Evolutionary conservation across 2,797 vertebrate genomes (phyloP), one percentile per base, ranked within the genome.

Genomic region (Poeciliopsis paucimaculata): DNA sequence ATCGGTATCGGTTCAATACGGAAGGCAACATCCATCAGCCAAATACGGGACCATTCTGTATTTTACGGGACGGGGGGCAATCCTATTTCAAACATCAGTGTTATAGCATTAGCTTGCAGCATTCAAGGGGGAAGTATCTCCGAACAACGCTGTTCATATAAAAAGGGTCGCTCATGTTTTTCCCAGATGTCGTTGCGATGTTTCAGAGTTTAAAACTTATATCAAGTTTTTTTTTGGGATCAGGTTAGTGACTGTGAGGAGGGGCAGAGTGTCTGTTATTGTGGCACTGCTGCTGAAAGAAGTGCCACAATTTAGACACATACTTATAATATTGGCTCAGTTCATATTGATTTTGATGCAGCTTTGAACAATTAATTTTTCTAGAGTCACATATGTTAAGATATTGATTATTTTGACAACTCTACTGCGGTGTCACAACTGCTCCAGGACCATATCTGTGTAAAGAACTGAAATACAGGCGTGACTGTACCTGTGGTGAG

Each of bases 401-500:
- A 12, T 55, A n/a, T 15, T 1, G 13, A 16, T 31, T 31, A 62
- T 16, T 34, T 62, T 28, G 57, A 7, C 60, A 9, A 34, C 60
- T 26, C 60, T 34, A 62, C 13, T 34, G 60, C 5, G 55, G 5
- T 15, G 55, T 62, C 60, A 34, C 10, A 68, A 41, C 36, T 51
- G 49, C 31, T 23, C 15, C 60, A 8, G 31, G 3, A 66, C 34
- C 9, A 23, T 66, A 39, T 66, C 34, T 20, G 62, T 39, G 62
- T 39, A 39, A 36, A 39, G 45, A 34, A 39, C 72, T 4, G 18
- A 36, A 36, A 23, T 5, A 12, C 46, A 49, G 12, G 10, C n/a
- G 66, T 45, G 68, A 71, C 11, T 71, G 68, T 87, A 99, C 98
- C 98, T 97, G 93, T 99, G 98, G 89, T 98, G 97, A 76, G 97